Percentiles rank a stretch among this genome's conserved stretches.
phyloP scores from a whole-genome alignment of 2,113 vertebrate species.

The Sturnus vulgaris region DNA sequence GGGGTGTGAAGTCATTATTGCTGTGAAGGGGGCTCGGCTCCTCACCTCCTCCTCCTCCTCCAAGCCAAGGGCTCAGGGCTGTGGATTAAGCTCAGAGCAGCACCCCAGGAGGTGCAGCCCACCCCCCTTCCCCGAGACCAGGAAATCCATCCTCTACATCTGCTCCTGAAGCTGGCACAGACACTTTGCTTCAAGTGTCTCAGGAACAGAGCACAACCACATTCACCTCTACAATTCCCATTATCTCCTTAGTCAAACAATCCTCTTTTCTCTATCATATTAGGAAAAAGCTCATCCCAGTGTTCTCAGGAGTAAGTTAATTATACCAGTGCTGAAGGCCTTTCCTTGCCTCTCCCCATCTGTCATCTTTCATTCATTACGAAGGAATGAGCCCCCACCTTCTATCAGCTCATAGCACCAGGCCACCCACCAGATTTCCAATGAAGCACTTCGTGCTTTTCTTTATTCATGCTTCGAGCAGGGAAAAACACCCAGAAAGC shows the following conservation, averaged over 20 bases:
- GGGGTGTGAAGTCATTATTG: not conserved
- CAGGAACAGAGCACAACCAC: not conserved
- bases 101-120: not conserved
- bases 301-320: constrained; percentile 23
- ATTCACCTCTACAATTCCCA: not conserved
- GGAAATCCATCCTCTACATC: not conserved
- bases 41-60: not conserved
- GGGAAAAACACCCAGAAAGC: not conserved
- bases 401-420: constrained; percentile 25
- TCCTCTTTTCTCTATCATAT: not conserved
- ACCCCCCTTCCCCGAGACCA: not conserved
- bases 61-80: not conserved
- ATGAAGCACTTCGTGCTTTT: not conserved
- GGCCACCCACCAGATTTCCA: constrained; percentile 55
- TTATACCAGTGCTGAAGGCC: constrained; percentile 31
- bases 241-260: not conserved
- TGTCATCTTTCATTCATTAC: constrained; percentile 39
- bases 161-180: not conserved
- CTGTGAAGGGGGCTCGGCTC: not conserved
- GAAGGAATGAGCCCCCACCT: constrained; percentile 18
- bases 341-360: constrained; percentile 41
- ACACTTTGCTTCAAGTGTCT: not conserved
- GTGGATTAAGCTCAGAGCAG: not conserved
- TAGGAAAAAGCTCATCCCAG: not conserved
- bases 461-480: constrained; percentile 7